Evolutionary conservation across 30 jellyfish, hydroid and myxozoan genomes (phyloP), one percentile per base, ranked within the genome.

Genomic region (Chrysaora quinquecirrha): DNA sequence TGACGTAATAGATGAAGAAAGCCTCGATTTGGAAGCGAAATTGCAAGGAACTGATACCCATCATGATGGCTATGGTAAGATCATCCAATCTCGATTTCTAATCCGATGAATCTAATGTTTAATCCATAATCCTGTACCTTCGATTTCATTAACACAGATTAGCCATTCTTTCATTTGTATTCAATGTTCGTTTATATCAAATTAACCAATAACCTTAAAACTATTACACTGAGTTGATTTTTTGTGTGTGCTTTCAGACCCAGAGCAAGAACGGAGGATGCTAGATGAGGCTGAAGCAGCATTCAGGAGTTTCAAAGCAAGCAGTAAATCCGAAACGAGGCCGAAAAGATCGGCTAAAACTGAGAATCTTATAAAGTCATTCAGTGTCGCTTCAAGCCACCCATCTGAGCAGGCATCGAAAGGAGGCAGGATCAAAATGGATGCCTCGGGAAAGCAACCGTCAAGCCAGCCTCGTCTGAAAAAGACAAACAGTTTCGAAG

Each of bases 1-100:
- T 18, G 14, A n/a, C 50, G 63, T 48, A 7, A 11, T 23, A 0
- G 12, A 30, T 47, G 95, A 73, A 28, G 88, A 64, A 30, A 67
- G 71, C 25, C 75, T 84, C n/a, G 89, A 84, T 33, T 62, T 84
- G 11, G 76, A 84, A 48, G 48, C 38, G 64, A 84, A 33, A 71
- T 56, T 84, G 63, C 56, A 84, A 72, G 76, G 77, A 9, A 84
- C 74, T 35, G 84, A 73, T 34, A 72, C 95, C 12, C 87, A 84
- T 43, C 95, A 84, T 43, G 84, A 62, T 10, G 95, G 95, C 62
- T 84, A 84, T 65, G 95, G 95, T 84, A 63, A 32, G 89, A n/a
- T n/a, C n/a, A n/a, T n/a, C n/a, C n/a, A n/a, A n/a, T n/a, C n/a
- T n/a, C n/a, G n/a, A n/a, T n/a, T n/a, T n/a, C n/a, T n/a, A 38